Conservation (phyloP, 2,113 vertebrate genomes). For the Candoia aspera region DNA sequence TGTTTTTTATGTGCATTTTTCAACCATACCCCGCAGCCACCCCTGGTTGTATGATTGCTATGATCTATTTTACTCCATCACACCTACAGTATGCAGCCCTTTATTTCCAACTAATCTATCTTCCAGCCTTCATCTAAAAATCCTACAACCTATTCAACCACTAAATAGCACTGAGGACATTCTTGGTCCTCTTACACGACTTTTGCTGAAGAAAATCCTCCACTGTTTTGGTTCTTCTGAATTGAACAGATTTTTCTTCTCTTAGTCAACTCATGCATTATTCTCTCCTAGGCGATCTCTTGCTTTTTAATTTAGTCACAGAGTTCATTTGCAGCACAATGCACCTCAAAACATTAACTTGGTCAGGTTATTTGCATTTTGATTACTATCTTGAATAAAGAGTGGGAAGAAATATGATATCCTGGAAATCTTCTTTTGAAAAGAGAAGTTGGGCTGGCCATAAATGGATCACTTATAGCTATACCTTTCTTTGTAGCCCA, state of each 20-base stretch:
- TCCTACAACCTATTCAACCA: not conserved
- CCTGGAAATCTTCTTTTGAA: conserved; percentile 52
- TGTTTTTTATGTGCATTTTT: not conserved
- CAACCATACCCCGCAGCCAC: not conserved
- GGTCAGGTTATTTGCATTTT: conserved; percentile 76
- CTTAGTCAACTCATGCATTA: too few relatives aligned
- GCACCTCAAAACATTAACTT: conserved; percentile 56
- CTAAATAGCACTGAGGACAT: not conserved
- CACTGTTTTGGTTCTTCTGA: not conserved
- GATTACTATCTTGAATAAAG: conserved; percentile 69
- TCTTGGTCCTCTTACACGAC: not conserved
- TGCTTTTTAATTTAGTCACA: not conserved
- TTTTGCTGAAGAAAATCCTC: not conserved
- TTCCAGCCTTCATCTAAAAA: not conserved
- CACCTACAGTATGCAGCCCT: not conserved
- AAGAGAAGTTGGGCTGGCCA: conserved; percentile 30
- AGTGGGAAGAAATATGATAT: conserved; percentile 54
- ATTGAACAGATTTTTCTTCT: not conserved
- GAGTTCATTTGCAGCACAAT: conserved; percentile 60
- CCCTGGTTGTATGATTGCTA: not conserved
- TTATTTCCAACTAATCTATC: not conserved
- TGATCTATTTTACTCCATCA: too few relatives aligned
- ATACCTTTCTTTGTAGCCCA: conserved; percentile 50
- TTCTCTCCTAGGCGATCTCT: not conserved
- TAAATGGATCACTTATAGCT: conserved; percentile 58